Conservation (phyloP, 2,888 invertebrate species). For the Hyposoter didymator region DNA sequence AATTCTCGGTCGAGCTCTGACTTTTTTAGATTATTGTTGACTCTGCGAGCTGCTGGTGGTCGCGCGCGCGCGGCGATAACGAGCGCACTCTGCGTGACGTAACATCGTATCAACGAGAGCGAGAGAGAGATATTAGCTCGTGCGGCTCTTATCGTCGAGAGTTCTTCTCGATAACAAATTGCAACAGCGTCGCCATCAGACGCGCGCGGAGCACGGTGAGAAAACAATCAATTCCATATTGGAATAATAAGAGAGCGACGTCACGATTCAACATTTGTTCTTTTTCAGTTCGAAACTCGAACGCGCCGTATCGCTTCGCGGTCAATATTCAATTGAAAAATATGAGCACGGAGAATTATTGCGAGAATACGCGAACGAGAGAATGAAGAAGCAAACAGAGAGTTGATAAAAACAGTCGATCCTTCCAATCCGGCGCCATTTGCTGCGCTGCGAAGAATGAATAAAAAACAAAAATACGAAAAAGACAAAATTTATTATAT, state of each 20-base stretch:
- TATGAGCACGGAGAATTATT: not conserved
- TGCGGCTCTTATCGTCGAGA: conserved; percentile 40
- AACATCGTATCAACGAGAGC: conserved; percentile 5
- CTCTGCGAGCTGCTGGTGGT: conserved; percentile 63
- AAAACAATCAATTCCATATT: conserved; percentile 22
- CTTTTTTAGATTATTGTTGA: conserved; percentile 45
- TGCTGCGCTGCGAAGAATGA: too few species aligned
- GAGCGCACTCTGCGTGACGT: conserved; percentile 38
- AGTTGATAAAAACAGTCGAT: not conserved
- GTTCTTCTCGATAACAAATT: conserved; percentile 57
- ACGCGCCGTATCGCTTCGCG: not conserved
- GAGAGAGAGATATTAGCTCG: conserved; percentile 29
- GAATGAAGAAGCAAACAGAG: not conserved
- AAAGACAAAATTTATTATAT: too few species aligned
- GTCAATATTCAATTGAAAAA: not conserved
- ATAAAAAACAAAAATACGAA: too few species aligned
- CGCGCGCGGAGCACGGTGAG: not conserved
- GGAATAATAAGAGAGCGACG: conserved; percentile 20
- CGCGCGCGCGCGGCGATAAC: conserved; percentile 59
- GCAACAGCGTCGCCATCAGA: conserved; percentile 37
- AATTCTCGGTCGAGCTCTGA: not conserved
- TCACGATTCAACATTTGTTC: not conserved
- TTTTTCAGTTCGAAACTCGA: not conserved
- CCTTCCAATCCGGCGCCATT: too few species aligned
- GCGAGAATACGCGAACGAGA: not conserved